Evolutionary conservation across 35 echinoderm and acorn worm genomes (phyloP).

Genomic region (Lytechinus pictus): DNA sequence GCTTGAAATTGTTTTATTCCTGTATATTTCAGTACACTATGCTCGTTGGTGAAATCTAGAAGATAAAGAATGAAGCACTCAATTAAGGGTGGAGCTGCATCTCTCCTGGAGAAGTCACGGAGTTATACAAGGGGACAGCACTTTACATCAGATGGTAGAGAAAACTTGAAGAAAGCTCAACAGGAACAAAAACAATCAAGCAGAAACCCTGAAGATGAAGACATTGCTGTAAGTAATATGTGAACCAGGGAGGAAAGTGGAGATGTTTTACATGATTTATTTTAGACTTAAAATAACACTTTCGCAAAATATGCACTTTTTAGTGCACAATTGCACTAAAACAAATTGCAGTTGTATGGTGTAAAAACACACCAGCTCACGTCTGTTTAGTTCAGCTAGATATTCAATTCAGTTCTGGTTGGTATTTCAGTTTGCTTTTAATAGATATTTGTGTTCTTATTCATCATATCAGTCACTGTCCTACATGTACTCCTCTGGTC

Average conservation of each 20-base stretch:
- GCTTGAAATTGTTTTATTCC: too few relatives aligned
- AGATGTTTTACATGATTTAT: neutral
- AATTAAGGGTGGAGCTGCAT: neutral
- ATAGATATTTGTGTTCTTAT: too few relatives aligned
- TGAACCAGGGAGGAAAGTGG: neutral
- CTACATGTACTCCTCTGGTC: too few relatives aligned
- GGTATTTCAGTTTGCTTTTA: too few relatives aligned
- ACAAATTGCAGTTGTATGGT: neutral
- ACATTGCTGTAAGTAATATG: conserved; percentile 16
- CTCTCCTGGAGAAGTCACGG: conserved; percentile 8
- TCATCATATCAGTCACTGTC: too few relatives aligned
- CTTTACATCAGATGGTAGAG: neutral
- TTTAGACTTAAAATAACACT: neutral
- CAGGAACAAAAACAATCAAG: neutral
- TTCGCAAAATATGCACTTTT: neutral
- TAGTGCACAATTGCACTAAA: neutral
- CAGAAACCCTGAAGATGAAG: neutral
- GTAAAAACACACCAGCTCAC: neutral
- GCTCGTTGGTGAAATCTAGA: neutral
- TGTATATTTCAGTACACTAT: too few relatives aligned
- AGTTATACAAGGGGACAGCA: conserved; percentile 4
- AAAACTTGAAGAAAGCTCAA: neutral
- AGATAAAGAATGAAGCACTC: conserved; percentile 19
- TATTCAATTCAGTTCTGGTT: too few relatives aligned
- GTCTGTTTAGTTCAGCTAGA: too few relatives aligned